Evolutionary conservation across 1,140 invertebrate genomes (phyloP).

Genomic region (Apis dorsata): DNA sequence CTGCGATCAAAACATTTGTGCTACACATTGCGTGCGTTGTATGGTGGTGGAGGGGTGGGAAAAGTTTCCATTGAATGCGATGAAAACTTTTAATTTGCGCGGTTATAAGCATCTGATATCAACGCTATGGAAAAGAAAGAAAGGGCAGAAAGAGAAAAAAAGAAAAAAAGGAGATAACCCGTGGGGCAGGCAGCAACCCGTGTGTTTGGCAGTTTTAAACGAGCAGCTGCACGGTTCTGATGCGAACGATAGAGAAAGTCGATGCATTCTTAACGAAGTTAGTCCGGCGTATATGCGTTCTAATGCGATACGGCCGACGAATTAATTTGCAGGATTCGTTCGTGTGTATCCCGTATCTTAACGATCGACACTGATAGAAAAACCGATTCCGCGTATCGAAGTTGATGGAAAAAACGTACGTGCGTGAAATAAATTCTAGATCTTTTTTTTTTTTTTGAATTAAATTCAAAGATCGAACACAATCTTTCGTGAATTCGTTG

Average conservation of each 20-base stretch:
- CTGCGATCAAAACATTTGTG: background rate
- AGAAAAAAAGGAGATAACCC: constrained; percentile 15
- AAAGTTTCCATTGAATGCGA: constrained; percentile 36
- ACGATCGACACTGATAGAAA: background rate
- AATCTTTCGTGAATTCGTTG: no score
- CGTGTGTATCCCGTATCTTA: background rate
- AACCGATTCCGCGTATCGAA: background rate
- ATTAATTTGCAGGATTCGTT: constrained; percentile 24
- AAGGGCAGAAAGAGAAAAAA: no score
- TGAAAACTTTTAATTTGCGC: constrained; percentile 46
- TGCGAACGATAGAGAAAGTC: constrained; percentile 21
- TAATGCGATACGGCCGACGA: constrained; percentile 2
- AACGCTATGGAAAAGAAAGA: background rate
- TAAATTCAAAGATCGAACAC: no score
- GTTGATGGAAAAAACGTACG: background rate
- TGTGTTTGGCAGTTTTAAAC: constrained; percentile 45
- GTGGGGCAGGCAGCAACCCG: constrained; percentile 14
- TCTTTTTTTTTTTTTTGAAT: background rate
- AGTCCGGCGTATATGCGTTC: background rate
- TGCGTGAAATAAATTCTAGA: background rate
- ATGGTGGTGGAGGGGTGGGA: background rate
- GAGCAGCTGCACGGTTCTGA: constrained; percentile 41
- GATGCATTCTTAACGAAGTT: constrained; percentile 44
- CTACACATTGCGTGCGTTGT: constrained; percentile 2
- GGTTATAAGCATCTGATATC: constrained; percentile 42